Evolutionary conservation across 2,888 invertebrate genomes (phyloP), one percentile per base, ranked within the genome.

Genomic region (Cosmia pyralina): DNA sequence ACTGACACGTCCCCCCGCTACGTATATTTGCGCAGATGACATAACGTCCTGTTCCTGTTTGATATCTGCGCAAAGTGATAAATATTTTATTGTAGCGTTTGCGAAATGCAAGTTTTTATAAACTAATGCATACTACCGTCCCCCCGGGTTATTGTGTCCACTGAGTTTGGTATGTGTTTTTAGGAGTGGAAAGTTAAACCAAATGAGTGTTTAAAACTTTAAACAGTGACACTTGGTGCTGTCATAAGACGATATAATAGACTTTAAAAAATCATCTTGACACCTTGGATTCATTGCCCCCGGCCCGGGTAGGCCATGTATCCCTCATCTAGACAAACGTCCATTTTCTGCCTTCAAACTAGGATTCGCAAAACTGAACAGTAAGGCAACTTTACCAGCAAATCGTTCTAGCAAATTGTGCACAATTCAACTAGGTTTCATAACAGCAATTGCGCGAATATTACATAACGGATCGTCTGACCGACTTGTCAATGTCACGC

Each of bases 401-500:
- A 73, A 50, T 71, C 28, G 13, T 44, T 71, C 41, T 50, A 74
- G 50, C 53, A 64, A 28, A 58, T 17, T 28, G 44, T 59, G 28
- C 62, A 50, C 60, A 34, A 52, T 65, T 72, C 19, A 66, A 66
- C 48, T 57, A 22, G n/a, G 28, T 69, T 58, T 62, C 55, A 38
- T 71, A 83, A 77, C 55, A 67, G 1, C 52, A 76, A 69, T 74
- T 81, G 79, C 72, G 63, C 67, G 62, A 48, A 38, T 58, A 50
- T 85, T 81, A 76, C 64, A 19, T 79, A 76, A 83, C 70, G 34
- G 69, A 41, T 66, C 53, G 65, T 44, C 44, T 81, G 77, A 73
- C 81, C 85, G 78, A 76, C 60, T 81, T 66, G 62, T 77, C 82
- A 80, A 79, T 85, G 76, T 81, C 84, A 85, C 78, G 81, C 82